These are phyloP conservation scores for Erithacus rubecula DNA, from an alignment of 2,797 vertebrate genomes.

Conservation along the genomic window DNA sequence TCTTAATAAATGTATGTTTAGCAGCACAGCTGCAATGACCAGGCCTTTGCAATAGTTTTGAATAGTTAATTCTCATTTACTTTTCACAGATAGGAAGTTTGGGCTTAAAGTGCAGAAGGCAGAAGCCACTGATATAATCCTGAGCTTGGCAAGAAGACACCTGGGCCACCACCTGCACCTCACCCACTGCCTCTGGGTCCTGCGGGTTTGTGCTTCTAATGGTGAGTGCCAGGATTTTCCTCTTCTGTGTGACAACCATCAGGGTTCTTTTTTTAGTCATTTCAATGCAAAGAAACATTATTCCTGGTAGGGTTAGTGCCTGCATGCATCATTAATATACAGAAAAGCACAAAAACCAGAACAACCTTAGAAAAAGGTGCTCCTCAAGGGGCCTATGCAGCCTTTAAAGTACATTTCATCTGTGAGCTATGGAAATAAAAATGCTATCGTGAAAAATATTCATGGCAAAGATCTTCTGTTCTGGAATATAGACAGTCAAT, in stretches of 20 bases:
- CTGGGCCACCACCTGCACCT: conserved; percentile 71
- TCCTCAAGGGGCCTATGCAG: neutral
- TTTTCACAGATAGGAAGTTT: conserved; percentile 81
- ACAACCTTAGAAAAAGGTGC: neutral
- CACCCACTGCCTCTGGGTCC: conserved; percentile 85
- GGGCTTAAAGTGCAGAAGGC: conserved; percentile 86
- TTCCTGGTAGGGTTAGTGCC: neutral
- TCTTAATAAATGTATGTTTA: neutral
- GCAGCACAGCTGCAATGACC: neutral
- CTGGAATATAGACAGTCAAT: neutral
- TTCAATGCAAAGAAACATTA: neutral
- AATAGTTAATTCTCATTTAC: neutral
- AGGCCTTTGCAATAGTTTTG: neutral
- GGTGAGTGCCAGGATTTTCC: conserved; percentile 70
- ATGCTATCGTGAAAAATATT: conserved; percentile 1
- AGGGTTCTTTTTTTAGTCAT: neutral
- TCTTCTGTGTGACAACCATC: neutral
- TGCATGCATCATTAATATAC: neutral
- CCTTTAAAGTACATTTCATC: neutral
- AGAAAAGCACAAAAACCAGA: neutral
- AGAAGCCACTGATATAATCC: conserved; percentile 81
- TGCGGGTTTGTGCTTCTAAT: conserved; percentile 83
- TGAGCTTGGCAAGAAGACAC: conserved; percentile 83
- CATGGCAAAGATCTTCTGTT: neutral
- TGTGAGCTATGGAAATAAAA: neutral